A percentile compares a stretch with the other conserved stretches of the same genome.
Evolutionary conservation across 2,113 vertebrate species (phyloP).

Genomic region (Tretioscincus oriximinensis): DNA sequence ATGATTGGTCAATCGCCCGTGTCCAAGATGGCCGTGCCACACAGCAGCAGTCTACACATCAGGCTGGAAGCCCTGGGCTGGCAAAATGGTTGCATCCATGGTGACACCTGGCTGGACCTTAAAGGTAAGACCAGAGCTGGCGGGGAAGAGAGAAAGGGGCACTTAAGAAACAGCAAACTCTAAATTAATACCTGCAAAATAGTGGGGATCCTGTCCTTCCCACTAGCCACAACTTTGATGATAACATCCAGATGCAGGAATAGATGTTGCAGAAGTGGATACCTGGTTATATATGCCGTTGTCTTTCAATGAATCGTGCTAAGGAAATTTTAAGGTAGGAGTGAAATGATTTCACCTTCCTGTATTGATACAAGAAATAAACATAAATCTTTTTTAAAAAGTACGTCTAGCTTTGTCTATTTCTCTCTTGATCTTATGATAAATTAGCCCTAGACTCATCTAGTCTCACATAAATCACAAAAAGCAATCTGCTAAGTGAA

Average conservation of each 20-base stretch:
- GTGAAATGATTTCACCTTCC: neutral
- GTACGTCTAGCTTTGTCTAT: conserved; percentile 74
- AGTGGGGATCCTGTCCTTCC: no score
- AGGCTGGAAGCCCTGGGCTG: no score
- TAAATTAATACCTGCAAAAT: no score
- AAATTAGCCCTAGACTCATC: conserved; percentile 76
- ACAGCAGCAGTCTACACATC: no score
- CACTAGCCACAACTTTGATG: no score
- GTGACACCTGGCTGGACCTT: no score
- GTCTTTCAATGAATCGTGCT: neutral
- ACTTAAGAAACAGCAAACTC: no score
- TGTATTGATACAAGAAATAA: neutral
- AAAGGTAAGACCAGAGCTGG: no score
- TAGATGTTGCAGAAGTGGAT: conserved; percentile 57
- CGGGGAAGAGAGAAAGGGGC: no score
- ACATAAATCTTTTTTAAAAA: conserved; percentile 29
- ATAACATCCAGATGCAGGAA: conserved; percentile 45
- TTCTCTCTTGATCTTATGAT: conserved; percentile 76
- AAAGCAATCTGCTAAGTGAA: conserved; percentile 75
- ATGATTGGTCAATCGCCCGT: no score
- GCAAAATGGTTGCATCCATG: no score
- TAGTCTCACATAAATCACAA: conserved; percentile 77
- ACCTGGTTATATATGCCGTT: neutral
- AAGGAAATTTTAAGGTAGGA: neutral
- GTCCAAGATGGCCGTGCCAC: no score